Evolutionary conservation across 1,140 invertebrate species (phyloP), one percentile per base, ranked within the genome.

Genomic region (Trinorchestia longiramus): DNA sequence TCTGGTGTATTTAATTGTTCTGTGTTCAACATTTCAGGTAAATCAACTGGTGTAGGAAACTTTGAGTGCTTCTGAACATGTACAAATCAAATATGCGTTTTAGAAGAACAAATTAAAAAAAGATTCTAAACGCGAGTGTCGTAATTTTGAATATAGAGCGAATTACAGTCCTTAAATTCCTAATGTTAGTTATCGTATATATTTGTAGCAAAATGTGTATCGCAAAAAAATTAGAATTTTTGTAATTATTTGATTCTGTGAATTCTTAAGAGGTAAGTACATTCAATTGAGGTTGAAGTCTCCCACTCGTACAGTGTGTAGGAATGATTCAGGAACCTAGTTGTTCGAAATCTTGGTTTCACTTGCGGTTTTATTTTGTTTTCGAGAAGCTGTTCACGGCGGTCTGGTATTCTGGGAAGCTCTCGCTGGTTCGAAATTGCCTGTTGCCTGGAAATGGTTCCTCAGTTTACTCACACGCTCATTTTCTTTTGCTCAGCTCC

Each of bases 381-480:
- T 90, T 42, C 43, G n/a, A 43, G 88, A 90, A 90, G 23, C 36
- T 4, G 23, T 42, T 41, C 41, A 41, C 41, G n/a, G 41, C 15
- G 3, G 23, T 43, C 88, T 90, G 88, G 23, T 43, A 36, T 90
- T 90, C 88, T 41, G 41, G 43, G 43, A 43, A 42, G 88, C 88
- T 43, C 88, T 43, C 41, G n/a, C 88, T 42, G 88, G 15, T 43
- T 90, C 15, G 88, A 42, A 90, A 90, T 43, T 90, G 88, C 88
- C 88, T 90, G n/a, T 90, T 90, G 88, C 88, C 41, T 90, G 15
- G 88, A 90, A 90, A 77, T 77, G 62, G 62, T 28, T 77, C 62
- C 62, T 77, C 62, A 77, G 62, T 77, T 77, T 77, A 28, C 62
- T 77, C 62, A 36, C 62, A 77, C 62, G 62, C 62, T 19, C 62